Evolutionary conservation across 2,888 invertebrate genomes (phyloP).

Genomic region (Therioaphis trifolii): DNA sequence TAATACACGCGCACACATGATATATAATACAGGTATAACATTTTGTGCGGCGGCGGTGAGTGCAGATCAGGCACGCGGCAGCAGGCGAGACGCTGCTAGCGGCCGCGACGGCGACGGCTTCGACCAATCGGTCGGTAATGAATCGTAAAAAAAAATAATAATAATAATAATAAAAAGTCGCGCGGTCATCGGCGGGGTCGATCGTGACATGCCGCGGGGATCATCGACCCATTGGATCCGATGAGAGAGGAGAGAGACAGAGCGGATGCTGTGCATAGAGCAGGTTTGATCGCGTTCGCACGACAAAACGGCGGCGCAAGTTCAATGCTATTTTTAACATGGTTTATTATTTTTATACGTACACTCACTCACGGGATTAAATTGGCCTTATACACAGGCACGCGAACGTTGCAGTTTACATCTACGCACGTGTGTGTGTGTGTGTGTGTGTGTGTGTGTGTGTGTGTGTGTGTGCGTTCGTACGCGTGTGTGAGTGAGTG

Average conservation of each 20-base stretch:
- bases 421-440: too few relatives aligned
- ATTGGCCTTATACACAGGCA: too few relatives aligned
- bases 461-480: too few relatives aligned
- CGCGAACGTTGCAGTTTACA: too few relatives aligned
- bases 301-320: conserved; percentile 52
- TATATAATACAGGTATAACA: too few relatives aligned
- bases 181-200: conserved; percentile 58
- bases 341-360: conserved; percentile 20
- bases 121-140: not conserved
- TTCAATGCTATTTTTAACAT: conserved; percentile 49
- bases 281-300: conserved; percentile 48
- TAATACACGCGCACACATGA: too few relatives aligned
- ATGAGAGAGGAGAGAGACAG: not conserved
- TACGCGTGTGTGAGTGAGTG: too few relatives aligned
- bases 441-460: too few relatives aligned
- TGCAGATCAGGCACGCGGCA: too few relatives aligned
- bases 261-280: conserved; percentile 7
- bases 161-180: conserved; percentile 33
- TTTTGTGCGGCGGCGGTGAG: too few relatives aligned
- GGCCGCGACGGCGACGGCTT: not conserved
- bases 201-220: conserved; percentile 60
- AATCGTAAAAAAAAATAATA: not conserved
- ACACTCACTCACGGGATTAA: too few relatives aligned
- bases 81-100: not conserved
- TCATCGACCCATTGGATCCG: conserved; percentile 55